Conservation (phyloP, 2,113 vertebrate species). For the Cyanistes caeruleus region DNA sequence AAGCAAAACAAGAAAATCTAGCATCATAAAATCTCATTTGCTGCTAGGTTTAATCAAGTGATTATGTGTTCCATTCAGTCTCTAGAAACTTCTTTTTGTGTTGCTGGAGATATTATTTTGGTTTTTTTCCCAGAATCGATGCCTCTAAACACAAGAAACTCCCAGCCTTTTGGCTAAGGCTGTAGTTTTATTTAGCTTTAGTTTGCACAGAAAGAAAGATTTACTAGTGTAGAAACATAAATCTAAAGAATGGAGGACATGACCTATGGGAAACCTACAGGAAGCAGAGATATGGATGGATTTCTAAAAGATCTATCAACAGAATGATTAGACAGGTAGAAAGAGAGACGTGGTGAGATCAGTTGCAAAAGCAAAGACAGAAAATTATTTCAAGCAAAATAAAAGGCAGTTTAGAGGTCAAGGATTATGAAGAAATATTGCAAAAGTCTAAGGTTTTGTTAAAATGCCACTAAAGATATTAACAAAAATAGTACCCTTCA, state of each 20-base stretch:
- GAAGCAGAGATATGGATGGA: not conserved
- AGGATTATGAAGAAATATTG: not conserved
- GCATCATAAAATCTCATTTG: not conserved
- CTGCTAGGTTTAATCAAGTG: not conserved
- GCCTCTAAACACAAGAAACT: not conserved
- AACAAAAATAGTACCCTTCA: not conserved
- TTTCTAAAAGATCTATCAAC: not conserved
- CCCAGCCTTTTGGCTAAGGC: not conserved
- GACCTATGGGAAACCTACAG: not conserved
- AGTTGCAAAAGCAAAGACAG: not conserved
- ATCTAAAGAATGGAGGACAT: not conserved
- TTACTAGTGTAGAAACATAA: not conserved
- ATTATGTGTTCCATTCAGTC: not conserved
- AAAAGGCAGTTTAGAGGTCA: not conserved
- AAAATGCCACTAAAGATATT: not conserved
- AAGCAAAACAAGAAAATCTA: not conserved
- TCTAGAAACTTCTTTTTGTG: not conserved
- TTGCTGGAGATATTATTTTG: not conserved
- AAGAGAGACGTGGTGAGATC: not conserved
- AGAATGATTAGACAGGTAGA: slow-evolving; percentile 11
- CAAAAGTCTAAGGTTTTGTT: not conserved
- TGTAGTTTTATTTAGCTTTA: not conserved
- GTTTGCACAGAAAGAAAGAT: not conserved
- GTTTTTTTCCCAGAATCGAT: not conserved
- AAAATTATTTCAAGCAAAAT: slow-evolving; percentile 7